A percentile compares a stretch with the other conserved stretches of the same genome.
Evolutionary conservation across 2,888 invertebrate genomes (phyloP).

Genomic region (Drosophila melanosoma): DNA sequence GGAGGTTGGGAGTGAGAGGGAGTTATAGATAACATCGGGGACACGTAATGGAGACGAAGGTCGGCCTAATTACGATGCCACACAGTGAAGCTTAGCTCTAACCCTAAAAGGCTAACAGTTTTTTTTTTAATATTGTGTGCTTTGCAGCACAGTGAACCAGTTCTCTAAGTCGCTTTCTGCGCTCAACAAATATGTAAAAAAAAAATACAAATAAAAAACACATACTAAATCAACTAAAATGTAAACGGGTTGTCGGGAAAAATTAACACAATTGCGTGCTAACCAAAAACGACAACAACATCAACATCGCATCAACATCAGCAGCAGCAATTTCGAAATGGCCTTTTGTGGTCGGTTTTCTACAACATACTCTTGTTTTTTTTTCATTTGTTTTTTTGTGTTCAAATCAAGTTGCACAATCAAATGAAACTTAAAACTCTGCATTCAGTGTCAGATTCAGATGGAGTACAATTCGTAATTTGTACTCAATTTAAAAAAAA

Average conservation of each 20-base stretch:
- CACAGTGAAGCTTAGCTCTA: neutral
- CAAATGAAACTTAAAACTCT: neutral
- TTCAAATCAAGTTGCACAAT: constrained; percentile 24
- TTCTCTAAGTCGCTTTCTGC: constrained; percentile 59
- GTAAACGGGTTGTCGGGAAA: constrained; percentile 46
- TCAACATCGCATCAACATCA: neutral
- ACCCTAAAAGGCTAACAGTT: constrained; percentile 27
- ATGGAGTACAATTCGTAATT: constrained; percentile 12
- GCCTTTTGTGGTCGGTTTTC: constrained; percentile 44
- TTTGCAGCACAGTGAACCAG: constrained; percentile 45
- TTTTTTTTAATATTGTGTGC: constrained; percentile 2
- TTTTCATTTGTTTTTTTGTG: neutral
- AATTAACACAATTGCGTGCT: constrained; percentile 73
- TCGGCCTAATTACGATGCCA: constrained; percentile 41
- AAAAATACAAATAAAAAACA: constrained; percentile 33
- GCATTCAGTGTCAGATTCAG: neutral
- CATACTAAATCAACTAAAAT: constrained; percentile 29
- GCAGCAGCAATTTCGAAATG: constrained; percentile 52
- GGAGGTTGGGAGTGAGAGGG: neutral
- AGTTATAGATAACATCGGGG: constrained; percentile 33
- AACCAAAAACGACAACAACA: constrained; percentile 57
- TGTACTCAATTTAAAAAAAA: neutral
- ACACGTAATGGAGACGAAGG: constrained; percentile 55
- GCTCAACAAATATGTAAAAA: constrained; percentile 38
- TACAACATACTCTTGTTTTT: constrained; percentile 3